Evolutionary conservation across 2,797 vertebrate genomes (phyloP), one percentile per base, ranked within the genome.

Genomic region (Euthynnus affinis): DNA sequence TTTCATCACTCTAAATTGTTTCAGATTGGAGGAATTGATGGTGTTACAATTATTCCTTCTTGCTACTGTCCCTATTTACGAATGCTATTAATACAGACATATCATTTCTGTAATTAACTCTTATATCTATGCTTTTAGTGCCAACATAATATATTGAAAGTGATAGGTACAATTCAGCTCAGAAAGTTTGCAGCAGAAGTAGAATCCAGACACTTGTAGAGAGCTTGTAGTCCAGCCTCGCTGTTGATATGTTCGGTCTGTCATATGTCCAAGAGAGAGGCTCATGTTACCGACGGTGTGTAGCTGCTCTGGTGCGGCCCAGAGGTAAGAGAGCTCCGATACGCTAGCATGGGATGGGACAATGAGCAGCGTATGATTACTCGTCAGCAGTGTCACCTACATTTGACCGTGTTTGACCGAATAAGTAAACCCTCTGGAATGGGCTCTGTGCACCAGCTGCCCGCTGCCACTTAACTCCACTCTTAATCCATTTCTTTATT

Each of bases 351-450:
- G 79, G 78, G 83, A 80, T 8, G 71, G 86, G 83, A 94, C 91
- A 91, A 89, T 91, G 86, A 90, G 87, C 87, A 89, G 93, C 85
- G 76, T 91, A 94, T 93, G 90, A 94, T 95, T 94, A 95, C 92
- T 90, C 75, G 86, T 91, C 91, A 89, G 88, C 87, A 78, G 86
- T 87, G 90, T 94, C 92, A 91, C 91, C 89, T 85, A 85, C 85
- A 86, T 88, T 87, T 94, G 92, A 94, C 93, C 89, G 78, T 60
- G 88, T 89, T 86, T 92, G 82, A 87, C 89, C 81, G 63, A 80
- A 90, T 78, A 82, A 69, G 81, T 68, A 74, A 82, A 73, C 66
- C 73, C 44, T 76, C 48, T 55, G 79, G 77, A 87, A 62, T 70
- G 73, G 76, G 42, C 63, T 1, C 85, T 29, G 78, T 42, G 42